Evolutionary conservation across 2,113 vertebrate species (phyloP).

Genomic region (Empidonax alnorum): DNA sequence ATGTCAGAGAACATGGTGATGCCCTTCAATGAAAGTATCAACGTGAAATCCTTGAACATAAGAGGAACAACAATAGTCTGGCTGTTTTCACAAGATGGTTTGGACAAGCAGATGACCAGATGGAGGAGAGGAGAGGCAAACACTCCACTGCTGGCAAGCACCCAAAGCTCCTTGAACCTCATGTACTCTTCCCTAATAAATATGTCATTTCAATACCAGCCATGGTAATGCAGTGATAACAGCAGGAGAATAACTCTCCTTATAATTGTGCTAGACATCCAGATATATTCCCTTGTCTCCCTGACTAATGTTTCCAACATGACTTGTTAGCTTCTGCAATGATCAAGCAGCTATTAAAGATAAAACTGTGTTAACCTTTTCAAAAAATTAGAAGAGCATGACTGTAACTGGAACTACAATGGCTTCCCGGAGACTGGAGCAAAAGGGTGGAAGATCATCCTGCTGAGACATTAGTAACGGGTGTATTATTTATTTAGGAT

Average conservation of each 20-base stretch:
- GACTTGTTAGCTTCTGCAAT: slow-evolving; percentile 74
- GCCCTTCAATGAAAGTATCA: not conserved
- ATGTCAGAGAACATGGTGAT: not conserved
- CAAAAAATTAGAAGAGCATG: slow-evolving; percentile 70
- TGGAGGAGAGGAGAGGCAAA: slow-evolving; percentile 10
- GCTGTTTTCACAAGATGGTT: not conserved
- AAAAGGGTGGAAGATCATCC: slow-evolving; percentile 62
- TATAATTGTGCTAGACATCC: slow-evolving; percentile 53
- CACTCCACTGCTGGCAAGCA: slow-evolving; percentile 5
- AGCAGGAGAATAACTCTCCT: slow-evolving; percentile 60
- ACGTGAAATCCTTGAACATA: not conserved
- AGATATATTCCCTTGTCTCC: slow-evolving; percentile 41
- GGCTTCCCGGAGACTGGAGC: slow-evolving; percentile 54
- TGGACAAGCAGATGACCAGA: slow-evolving; percentile 49
- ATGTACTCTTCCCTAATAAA: slow-evolving; percentile 64
- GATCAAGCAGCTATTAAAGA: slow-evolving; percentile 76
- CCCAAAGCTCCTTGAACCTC: slow-evolving; percentile 67
- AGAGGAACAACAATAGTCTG: not conserved
- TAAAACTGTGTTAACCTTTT: slow-evolving; percentile 76
- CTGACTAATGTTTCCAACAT: slow-evolving; percentile 73
- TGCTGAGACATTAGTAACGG: slow-evolving; percentile 40
- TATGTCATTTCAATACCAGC: slow-evolving; percentile 55
- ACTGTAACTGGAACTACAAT: slow-evolving; percentile 59
- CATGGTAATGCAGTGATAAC: slow-evolving; percentile 48
- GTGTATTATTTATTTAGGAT: slow-evolving; percentile 70